Evolutionary conservation across 1,140 invertebrate species (phyloP).

Genomic region (Octopus sinensis): DNA sequence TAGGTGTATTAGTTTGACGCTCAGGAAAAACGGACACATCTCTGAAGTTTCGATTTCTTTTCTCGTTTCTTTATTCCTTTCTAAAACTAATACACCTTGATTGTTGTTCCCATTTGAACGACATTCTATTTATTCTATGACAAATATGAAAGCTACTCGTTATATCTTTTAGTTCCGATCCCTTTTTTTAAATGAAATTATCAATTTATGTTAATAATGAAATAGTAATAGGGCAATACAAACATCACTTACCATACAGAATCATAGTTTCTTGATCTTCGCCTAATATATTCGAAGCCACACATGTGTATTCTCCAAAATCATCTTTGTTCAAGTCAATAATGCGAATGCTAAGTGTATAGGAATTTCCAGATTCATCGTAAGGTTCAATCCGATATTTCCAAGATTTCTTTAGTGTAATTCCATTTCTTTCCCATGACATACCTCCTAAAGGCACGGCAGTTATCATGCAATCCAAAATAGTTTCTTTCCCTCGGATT

Average conservation of each 20-base stretch:
- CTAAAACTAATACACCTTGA: not conserved
- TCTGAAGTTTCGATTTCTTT: not conserved
- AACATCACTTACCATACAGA: constrained; percentile 72
- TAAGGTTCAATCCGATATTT: constrained; percentile 78
- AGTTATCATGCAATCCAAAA: constrained; percentile 82
- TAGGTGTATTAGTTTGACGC: no score
- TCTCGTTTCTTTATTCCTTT: not conserved
- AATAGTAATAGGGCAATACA: not conserved
- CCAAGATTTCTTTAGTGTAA: constrained; percentile 64
- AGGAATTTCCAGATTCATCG: constrained; percentile 72
- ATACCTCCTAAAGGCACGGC: constrained; percentile 81
- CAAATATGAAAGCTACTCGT: not conserved
- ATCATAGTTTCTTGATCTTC: constrained; percentile 78
- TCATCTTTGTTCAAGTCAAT: constrained; percentile 73
- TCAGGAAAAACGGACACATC: no score
- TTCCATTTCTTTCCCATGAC: constrained; percentile 79
- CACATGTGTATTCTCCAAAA: constrained; percentile 85
- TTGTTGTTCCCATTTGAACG: not conserved
- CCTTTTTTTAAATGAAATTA: not conserved
- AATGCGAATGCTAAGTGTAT: constrained; percentile 80
- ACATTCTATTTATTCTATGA: not conserved
- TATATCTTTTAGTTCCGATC: not conserved
- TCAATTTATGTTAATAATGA: not conserved
- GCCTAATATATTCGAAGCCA: constrained; percentile 84
- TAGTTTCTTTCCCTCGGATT: constrained; percentile 53